Conservation (phyloP, 2,888 invertebrate species). For the Idaea straminata region DNA sequence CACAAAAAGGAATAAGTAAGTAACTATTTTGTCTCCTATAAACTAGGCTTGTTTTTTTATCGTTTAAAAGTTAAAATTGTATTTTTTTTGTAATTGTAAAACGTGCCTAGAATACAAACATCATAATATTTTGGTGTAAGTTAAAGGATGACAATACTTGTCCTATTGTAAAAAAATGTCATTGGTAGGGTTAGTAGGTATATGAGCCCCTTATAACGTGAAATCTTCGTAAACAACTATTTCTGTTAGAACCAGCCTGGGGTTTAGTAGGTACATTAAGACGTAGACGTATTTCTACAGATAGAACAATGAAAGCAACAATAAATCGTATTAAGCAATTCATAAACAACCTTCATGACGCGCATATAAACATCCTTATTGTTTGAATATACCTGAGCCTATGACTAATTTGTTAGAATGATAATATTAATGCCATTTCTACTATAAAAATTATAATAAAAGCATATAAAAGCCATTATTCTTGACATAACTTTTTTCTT, state of each 20-base stretch:
- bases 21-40: too few species aligned
- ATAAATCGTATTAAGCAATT: constrained; percentile 17
- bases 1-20: too few species aligned
- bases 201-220: too few species aligned
- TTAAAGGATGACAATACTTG: not conserved
- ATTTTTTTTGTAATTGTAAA: too few species aligned
- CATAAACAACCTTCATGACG: constrained; percentile 25
- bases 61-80: too few species aligned
- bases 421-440: not conserved
- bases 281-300: not conserved
- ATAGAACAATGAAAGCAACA: constrained; percentile 24
- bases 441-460: not conserved
- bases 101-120: too few species aligned
- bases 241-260: not conserved
- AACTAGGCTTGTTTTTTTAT: too few species aligned
- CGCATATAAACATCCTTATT: constrained; percentile 21
- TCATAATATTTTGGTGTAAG: too few species aligned
- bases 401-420: constrained; percentile 8
- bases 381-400: constrained; percentile 11
- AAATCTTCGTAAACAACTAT: too few species aligned
- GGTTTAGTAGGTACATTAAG: not conserved
- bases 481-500: too few species aligned
- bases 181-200: too few species aligned
- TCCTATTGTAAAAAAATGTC: too few species aligned
- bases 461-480: not conserved